Percentiles rank a stretch among this genome's conserved stretches.
phyloP scores from a whole-genome alignment of 2,113 vertebrate genomes.

The Peromyscus maniculatus region DNA sequence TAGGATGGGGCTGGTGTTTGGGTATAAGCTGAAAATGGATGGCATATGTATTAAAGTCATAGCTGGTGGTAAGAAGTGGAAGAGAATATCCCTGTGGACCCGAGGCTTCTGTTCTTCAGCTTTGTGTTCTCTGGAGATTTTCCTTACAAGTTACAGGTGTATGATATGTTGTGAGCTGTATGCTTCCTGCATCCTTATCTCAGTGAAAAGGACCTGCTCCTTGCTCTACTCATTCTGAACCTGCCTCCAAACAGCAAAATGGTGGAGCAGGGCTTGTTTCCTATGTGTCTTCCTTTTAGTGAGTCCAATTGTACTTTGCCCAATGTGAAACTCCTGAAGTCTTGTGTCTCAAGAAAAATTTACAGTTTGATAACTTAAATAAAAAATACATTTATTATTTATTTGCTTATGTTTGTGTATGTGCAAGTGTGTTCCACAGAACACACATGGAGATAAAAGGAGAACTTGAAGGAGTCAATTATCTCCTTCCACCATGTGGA shows the following conservation, averaged over 20 bases:
- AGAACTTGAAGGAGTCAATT: not conserved
- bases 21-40: not conserved
- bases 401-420: not conserved
- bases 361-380: not conserved
- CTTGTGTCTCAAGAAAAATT: not conserved
- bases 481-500: not conserved
- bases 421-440: not conserved
- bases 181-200: not conserved
- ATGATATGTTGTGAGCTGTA: not conserved
- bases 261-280: not conserved
- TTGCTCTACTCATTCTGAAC: not conserved
- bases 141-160: not conserved
- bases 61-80: not conserved
- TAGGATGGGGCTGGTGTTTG: not conserved
- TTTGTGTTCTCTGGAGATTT: not conserved
- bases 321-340: not conserved
- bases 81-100: no score
- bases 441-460: no score
- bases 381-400: not conserved
- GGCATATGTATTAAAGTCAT: not conserved
- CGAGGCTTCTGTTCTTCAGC: no score
- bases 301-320: not conserved
- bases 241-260: not conserved
- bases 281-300: not conserved
- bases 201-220: not conserved